Evolutionary conservation across 2,797 vertebrate genomes (phyloP).

Genomic region (Aeoliscus strigatus): DNA sequence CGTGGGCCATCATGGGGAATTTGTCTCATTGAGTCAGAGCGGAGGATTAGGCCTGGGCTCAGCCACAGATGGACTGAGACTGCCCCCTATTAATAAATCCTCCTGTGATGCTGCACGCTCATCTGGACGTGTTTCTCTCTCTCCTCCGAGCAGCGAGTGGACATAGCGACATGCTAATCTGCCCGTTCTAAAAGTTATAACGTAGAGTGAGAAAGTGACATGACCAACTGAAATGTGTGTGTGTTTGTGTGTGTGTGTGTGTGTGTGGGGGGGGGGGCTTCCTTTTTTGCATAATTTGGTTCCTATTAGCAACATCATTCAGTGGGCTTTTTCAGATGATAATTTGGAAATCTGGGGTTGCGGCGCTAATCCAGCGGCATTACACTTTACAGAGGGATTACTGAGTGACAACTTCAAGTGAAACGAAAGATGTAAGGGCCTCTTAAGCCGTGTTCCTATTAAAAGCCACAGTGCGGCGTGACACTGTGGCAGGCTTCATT

Average conservation of each 20-base stretch:
- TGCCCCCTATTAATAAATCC: slow-evolving; percentile 68
- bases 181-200: slow-evolving; percentile 51
- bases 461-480: slow-evolving; percentile 70
- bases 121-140: slow-evolving; percentile 29
- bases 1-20: slow-evolving; percentile 55
- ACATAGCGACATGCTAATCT: slow-evolving; percentile 61
- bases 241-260: too few relatives aligned
- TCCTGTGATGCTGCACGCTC: slow-evolving; percentile 54
- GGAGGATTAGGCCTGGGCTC: slow-evolving; percentile 58
- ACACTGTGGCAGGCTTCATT: slow-evolving; percentile 72
- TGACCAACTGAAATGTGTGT: slow-evolving; percentile 57
- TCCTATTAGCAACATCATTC: slow-evolving; percentile 71
- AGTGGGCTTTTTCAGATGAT: slow-evolving; percentile 65
- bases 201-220: slow-evolving; percentile 35
- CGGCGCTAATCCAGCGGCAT: slow-evolving; percentile 72
- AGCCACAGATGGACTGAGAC: slow-evolving; percentile 64
- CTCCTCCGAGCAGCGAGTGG: slow-evolving; percentile 34
- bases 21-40: slow-evolving; percentile 47
- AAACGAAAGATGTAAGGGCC: slow-evolving; percentile 79
- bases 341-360: slow-evolving; percentile 75
- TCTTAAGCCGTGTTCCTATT: slow-evolving; percentile 75
- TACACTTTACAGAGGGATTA: slow-evolving; percentile 79
- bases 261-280: too few relatives aligned
- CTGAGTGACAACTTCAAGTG: slow-evolving; percentile 81
- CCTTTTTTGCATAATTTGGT: slow-evolving; percentile 69